Conservation (phyloP, 1,140 invertebrate species). For the Heliconius nattereri region DNA sequence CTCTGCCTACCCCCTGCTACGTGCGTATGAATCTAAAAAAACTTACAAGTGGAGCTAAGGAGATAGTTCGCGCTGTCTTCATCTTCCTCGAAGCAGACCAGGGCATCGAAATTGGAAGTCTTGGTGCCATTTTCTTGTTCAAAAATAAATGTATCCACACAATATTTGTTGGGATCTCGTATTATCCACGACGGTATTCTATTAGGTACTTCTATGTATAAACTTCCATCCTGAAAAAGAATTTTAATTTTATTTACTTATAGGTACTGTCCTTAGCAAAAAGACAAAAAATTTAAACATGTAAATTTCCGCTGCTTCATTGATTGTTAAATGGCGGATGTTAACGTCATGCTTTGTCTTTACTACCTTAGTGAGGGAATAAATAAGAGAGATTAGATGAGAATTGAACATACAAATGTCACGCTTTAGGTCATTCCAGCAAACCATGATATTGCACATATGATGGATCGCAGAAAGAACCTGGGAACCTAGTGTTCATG, state of each 20-base stretch:
- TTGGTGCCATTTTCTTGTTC: conserved; percentile 39
- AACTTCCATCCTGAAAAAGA: conserved; percentile 57
- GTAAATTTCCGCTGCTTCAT: not conserved
- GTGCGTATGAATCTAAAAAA: not conserved
- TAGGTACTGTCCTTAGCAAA: too few species aligned
- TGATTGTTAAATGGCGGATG: not conserved
- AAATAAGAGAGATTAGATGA: too few species aligned
- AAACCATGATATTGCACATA: too few species aligned
- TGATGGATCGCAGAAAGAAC: too few species aligned
- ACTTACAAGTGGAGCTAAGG: conserved; percentile 58
- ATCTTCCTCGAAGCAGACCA: conserved; percentile 56
- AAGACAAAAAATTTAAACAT: too few species aligned
- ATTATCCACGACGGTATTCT: conserved; percentile 52
- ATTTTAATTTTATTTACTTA: not conserved
- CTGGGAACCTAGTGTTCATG: too few species aligned
- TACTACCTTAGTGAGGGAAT: too few species aligned
- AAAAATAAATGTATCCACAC: conserved; percentile 61
- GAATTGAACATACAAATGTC: too few species aligned
- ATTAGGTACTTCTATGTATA: conserved; percentile 51
- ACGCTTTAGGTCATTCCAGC: too few species aligned
- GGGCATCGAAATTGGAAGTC: conserved; percentile 48
- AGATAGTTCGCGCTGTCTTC: conserved; percentile 42
- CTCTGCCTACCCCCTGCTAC: too few species aligned
- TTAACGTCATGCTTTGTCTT: too few species aligned
- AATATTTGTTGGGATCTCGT: conserved; percentile 53